Evolutionary conservation across 1,140 invertebrate genomes (phyloP).

Genomic region (Ephestia elutella): DNA sequence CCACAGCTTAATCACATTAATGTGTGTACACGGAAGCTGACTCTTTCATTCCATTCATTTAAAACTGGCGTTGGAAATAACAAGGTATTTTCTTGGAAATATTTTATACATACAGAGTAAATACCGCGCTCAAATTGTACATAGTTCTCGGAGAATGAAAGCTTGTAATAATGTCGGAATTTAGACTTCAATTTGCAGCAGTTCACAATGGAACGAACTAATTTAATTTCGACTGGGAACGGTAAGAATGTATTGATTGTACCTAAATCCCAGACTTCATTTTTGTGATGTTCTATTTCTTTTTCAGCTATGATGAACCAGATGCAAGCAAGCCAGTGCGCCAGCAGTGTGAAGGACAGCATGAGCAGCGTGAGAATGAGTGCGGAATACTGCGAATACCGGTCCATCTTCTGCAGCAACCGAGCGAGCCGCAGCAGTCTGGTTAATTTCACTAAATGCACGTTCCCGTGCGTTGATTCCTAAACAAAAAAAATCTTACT

Average conservation of each 20-base stretch:
- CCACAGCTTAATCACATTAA: not conserved
- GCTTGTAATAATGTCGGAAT: not conserved
- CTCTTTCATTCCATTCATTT: not conserved
- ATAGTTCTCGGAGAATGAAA: not conserved
- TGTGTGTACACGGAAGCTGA: not conserved
- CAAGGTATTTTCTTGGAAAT: not conserved
- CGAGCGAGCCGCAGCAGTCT: conserved; percentile 92
- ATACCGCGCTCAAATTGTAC: not conserved
- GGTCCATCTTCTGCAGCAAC: conserved; percentile 97
- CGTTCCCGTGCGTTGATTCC: conserved; percentile 80
- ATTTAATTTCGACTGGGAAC: not conserved
- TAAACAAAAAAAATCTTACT: conserved; percentile 18
- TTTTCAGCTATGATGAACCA: conserved; percentile 98
- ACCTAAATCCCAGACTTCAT: conserved; percentile 85
- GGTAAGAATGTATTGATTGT: conserved; percentile 15
- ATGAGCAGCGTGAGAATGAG: conserved; percentile 96
- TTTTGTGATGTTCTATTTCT: conserved; percentile 82
- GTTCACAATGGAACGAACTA: not conserved
- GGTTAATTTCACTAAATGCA: conserved; percentile 96
- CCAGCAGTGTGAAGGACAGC: conserved; percentile 95
- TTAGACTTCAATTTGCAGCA: conserved; percentile 9
- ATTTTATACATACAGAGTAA: not conserved
- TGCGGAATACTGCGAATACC: conserved; percentile 96
- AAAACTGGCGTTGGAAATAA: not conserved
- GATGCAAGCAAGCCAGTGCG: conserved; percentile 99